phyloP scores from a whole-genome alignment of 1,140 invertebrate genomes.

The Achatina immaculata region DNA sequence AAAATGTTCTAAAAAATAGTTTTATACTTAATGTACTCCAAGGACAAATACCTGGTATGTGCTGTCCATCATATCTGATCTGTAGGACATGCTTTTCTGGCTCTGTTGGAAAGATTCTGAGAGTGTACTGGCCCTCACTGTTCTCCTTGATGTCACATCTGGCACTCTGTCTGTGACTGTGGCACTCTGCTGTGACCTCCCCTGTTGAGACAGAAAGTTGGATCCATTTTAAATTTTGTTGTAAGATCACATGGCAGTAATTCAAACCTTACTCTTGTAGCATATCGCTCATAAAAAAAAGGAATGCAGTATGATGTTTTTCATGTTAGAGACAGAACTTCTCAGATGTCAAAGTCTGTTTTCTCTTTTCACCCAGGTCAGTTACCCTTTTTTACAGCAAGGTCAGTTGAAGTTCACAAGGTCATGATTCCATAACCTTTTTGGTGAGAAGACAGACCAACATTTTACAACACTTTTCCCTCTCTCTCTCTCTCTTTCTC shows the following conservation, averaged over 20 bases:
- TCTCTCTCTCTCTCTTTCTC: too few species aligned
- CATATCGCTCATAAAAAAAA: neutral
- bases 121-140: conserved; percentile 95
- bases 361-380: too few species aligned
- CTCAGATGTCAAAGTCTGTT: too few species aligned
- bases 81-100: conserved; percentile 93
- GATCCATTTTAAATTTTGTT: neutral
- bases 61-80: conserved; percentile 89
- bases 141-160: conserved; percentile 98
- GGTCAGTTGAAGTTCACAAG: too few species aligned
- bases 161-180: conserved; percentile 85
- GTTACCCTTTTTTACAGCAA: too few species aligned
- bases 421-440: too few species aligned
- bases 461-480: too few species aligned
- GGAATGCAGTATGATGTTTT: too few species aligned
- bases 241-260: neutral
- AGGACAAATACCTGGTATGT: conserved; percentile 72
- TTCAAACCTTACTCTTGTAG: neutral
- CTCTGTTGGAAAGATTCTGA: conserved; percentile 95
- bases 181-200: conserved; percentile 95
- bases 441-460: too few species aligned
- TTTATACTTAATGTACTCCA: neutral
- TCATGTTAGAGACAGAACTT: too few species aligned
- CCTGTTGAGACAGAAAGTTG: conserved; percentile 73
- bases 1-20: too few species aligned